phyloP scores from a whole-genome alignment of 2,797 vertebrate species.

The Mareca penelope region DNA sequence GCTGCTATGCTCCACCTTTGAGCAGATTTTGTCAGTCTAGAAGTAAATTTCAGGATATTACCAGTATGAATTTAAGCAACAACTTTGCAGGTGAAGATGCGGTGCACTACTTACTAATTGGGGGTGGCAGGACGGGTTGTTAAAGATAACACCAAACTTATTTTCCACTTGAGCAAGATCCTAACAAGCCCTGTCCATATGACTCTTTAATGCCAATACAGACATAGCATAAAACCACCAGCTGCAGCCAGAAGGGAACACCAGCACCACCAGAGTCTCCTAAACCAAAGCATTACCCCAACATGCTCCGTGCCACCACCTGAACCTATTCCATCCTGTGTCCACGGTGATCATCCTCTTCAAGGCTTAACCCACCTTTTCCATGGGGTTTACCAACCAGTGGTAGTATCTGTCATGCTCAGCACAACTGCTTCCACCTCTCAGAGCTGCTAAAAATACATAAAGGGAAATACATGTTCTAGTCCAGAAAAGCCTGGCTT shows the following conservation, averaged over 20 bases:
- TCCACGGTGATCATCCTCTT: neutral
- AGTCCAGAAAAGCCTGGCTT: neutral
- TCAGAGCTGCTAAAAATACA: neutral
- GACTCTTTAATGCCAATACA: neutral
- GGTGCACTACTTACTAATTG: neutral
- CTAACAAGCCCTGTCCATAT: neutral
- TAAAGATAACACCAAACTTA: neutral
- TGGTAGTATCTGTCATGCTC: neutral
- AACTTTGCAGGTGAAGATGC: neutral
- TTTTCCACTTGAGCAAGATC: neutral
- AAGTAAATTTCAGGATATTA: neutral
- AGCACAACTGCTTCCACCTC: neutral
- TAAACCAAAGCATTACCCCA: neutral
- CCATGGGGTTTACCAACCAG: neutral
- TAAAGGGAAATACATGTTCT: neutral
- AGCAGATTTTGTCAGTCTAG: neutral
- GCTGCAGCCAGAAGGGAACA: neutral
- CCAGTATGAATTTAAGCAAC: neutral
- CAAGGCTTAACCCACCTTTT: neutral
- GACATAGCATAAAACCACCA: neutral
- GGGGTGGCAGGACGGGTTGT: neutral
- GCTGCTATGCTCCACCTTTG: neutral
- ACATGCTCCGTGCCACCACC: rapidly evolving
- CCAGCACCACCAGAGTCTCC: neutral
- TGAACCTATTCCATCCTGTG: neutral